phyloP scores from a whole-genome alignment of 2,113 vertebrate species.

The Sminthopsis crassicaudata region DNA sequence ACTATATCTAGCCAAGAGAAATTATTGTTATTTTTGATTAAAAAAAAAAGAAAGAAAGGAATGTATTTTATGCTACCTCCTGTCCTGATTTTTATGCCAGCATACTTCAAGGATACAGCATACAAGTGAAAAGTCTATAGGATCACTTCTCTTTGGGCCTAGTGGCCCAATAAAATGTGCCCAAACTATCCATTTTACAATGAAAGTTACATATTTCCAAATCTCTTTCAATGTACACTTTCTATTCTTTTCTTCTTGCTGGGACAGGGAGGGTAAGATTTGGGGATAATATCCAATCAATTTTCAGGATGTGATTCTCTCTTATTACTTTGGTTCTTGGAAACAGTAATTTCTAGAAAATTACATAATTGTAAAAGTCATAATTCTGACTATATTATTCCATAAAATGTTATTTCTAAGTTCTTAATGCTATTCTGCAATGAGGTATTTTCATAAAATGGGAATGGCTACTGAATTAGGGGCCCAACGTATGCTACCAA shows the following conservation, averaged over 20 bases:
- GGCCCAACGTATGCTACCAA: background rate
- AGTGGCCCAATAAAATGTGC: constrained; percentile 10
- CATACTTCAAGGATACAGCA: background rate
- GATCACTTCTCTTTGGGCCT: background rate
- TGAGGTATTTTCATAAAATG: background rate
- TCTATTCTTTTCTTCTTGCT: background rate
- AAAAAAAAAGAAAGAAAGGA: background rate
- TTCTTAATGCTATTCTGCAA: background rate
- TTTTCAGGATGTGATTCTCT: no score
- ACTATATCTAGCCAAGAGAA: constrained; percentile 24
- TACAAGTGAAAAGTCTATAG: background rate
- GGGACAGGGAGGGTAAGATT: background rate
- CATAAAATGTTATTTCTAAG: background rate
- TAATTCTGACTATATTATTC: background rate
- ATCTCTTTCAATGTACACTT: background rate
- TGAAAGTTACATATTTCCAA: background rate
- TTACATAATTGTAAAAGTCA: background rate
- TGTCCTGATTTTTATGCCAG: constrained; percentile 33
- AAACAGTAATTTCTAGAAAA: background rate
- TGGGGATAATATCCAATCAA: no score
- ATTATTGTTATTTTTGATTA: constrained; percentile 39
- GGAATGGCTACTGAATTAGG: background rate
- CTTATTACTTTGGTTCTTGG: no score
- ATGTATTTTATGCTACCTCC: background rate
- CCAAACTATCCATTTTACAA: background rate